These are phyloP conservation scores for Emydocephalus ijimae DNA, from an alignment of 2,113 vertebrate species.

Conservation along the genomic window DNA sequence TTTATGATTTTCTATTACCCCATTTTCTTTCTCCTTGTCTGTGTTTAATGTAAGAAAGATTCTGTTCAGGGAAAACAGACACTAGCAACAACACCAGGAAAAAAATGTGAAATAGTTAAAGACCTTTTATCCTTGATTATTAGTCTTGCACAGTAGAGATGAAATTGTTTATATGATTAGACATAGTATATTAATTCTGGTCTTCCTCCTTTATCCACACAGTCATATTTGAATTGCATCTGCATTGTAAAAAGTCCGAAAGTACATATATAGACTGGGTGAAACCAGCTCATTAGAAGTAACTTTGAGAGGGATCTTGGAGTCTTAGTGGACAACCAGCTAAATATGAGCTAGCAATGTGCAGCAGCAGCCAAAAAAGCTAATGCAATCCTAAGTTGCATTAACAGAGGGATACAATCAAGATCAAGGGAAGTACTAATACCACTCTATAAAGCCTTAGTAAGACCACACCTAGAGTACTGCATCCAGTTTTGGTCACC, in stretches of 20 bases:
- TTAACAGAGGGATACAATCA: no score
- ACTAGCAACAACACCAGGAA: neutral
- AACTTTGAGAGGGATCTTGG: no score
- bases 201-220: neutral
- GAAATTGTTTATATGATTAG: neutral
- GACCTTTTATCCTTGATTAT: neutral
- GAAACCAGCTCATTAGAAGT: no score
- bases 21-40: neutral
- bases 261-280: no score
- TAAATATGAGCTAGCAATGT: no score
- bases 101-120: neutral
- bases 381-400: no score
- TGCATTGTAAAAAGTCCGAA: neutral
- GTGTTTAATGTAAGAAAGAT: slow-evolving; percentile 1
- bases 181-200: neutral
- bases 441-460: no score
- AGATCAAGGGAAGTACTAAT: no score
- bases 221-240: neutral
- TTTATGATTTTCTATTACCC: neutral
- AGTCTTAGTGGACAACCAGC: no score
- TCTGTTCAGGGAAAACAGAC: neutral
- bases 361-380: no score
- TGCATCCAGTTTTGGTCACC: no score
- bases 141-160: neutral
- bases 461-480: no score